Conservation (phyloP, 2,888 invertebrate genomes). For the Platycheirus albimanus region DNA sequence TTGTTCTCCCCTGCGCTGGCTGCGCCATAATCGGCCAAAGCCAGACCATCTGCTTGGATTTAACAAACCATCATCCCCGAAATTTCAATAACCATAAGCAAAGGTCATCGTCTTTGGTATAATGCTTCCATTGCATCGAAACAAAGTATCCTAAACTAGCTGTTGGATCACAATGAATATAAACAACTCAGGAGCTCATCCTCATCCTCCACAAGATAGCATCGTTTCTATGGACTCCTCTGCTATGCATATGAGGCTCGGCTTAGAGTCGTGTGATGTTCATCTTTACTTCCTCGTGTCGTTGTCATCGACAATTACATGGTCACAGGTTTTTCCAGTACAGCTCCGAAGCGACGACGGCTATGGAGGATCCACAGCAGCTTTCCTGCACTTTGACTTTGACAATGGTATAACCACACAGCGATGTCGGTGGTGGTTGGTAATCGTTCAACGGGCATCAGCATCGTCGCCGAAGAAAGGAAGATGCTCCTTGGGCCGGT, state of each 20-base stretch:
- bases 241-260: conserved; percentile 42
- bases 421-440: conserved; percentile 7
- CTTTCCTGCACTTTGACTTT: conserved; percentile 69
- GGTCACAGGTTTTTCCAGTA: conserved; percentile 60
- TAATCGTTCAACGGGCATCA: conserved; percentile 55
- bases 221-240: conserved; percentile 21
- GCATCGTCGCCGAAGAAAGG: conserved; percentile 15
- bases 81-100: neutral
- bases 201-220: conserved; percentile 51
- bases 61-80: conserved; percentile 27
- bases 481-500: conserved; percentile 53
- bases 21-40: conserved; percentile 24
- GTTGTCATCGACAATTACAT: conserved; percentile 49
- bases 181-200: conserved; percentile 43
- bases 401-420: conserved; percentile 54
- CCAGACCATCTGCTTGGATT: conserved; percentile 35
- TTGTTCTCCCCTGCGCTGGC: conserved; percentile 56
- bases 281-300: conserved; percentile 51
- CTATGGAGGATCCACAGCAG: conserved; percentile 29
- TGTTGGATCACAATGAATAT: conserved; percentile 24
- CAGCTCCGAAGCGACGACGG: neutral
- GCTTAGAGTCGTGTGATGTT: conserved; percentile 41
- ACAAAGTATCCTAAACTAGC: neutral
- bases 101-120: conserved; percentile 41
- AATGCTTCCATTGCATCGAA: neutral